Evolutionary conservation across 2,888 invertebrate species (phyloP).

Genomic region (Drosophila paracracens): DNA sequence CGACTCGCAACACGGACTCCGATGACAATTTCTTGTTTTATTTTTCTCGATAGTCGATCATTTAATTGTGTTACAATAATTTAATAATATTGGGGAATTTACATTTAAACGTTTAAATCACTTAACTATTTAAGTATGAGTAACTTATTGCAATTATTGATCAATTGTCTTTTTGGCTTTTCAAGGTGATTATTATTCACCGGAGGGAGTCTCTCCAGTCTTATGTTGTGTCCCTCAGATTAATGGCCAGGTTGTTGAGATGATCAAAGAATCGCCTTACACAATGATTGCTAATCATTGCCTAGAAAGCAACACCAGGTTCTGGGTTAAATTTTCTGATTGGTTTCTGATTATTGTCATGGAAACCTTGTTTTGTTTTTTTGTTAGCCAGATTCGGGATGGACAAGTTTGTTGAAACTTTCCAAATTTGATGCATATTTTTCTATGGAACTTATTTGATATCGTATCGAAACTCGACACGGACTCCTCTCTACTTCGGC

Average conservation of each 20-base stretch:
- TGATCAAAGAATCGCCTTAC: background rate
- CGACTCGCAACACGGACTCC: background rate
- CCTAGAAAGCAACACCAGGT: background rate
- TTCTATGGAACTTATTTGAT: background rate
- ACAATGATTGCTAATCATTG: background rate
- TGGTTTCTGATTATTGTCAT: background rate
- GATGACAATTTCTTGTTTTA: background rate
- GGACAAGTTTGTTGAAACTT: background rate
- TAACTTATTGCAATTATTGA: background rate
- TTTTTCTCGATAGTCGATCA: background rate
- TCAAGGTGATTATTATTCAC: background rate
- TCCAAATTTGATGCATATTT: background rate
- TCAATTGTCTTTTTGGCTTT: background rate
- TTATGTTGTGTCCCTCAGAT: too few relatives aligned
- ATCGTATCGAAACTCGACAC: background rate
- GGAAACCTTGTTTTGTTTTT: background rate
- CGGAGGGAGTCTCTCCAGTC: background rate
- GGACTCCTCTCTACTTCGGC: conserved; percentile 6
- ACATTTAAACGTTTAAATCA: background rate
- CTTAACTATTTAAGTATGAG: background rate
- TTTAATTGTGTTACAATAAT: background rate
- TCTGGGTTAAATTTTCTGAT: background rate
- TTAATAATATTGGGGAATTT: background rate
- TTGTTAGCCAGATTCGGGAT: background rate
- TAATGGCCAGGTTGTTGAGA: background rate